These are phyloP conservation scores for Cuniculus paca DNA, from an alignment of 2,797 vertebrate species.

Conservation along the genomic window DNA sequence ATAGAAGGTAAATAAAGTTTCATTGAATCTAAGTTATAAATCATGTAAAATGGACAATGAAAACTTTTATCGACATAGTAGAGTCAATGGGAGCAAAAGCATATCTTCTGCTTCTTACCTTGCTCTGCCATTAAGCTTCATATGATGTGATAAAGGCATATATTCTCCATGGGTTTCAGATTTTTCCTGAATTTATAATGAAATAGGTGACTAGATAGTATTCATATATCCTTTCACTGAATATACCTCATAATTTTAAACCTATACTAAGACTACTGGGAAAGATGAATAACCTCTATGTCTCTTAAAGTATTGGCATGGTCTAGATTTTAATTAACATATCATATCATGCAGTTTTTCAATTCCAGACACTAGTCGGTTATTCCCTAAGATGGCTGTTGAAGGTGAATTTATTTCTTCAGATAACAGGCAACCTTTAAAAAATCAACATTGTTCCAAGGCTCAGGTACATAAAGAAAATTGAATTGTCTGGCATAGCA, in stretches of 20 bases:
- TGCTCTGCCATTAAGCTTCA: slow-evolving; percentile 4
- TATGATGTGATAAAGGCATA: neutral
- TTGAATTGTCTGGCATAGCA: neutral
- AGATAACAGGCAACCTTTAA: slow-evolving; percentile 20
- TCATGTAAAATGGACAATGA: neutral
- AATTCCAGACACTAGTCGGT: neutral
- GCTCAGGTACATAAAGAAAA: slow-evolving; percentile 2
- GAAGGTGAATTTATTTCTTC: slow-evolving; percentile 62
- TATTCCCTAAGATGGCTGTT: neutral
- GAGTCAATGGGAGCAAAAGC: neutral
- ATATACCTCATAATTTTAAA: slow-evolving; percentile 20
- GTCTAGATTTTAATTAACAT: slow-evolving; percentile 26
- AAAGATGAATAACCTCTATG: neutral
- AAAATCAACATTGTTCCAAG: neutral
- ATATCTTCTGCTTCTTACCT: neutral
- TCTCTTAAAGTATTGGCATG: neutral
- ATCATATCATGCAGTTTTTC: neutral
- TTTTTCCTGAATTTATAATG: neutral
- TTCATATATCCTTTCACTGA: neutral
- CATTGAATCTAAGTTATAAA: neutral
- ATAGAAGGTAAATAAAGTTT: neutral
- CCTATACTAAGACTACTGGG: neutral
- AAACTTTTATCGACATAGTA: neutral
- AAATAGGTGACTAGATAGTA: slow-evolving; percentile 15
- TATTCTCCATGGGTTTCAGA: neutral